Conservation (phyloP, 2,113 vertebrate species). For the Micronisus gabar region DNA sequence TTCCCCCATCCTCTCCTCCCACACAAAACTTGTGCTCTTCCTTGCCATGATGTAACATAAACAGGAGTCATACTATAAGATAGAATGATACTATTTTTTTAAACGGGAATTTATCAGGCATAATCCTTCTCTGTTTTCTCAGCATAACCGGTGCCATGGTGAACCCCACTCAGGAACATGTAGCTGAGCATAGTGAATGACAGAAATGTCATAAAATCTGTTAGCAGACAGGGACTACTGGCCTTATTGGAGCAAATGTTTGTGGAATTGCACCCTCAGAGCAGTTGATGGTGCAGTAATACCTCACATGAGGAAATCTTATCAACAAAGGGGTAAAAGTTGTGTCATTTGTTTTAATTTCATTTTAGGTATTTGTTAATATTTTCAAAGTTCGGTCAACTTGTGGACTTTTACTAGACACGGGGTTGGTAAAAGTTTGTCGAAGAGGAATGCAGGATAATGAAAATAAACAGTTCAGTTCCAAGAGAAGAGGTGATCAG, state of each 20-base stretch:
- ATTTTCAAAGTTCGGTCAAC: not conserved
- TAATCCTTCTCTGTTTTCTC: not conserved
- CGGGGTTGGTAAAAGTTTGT: not conserved
- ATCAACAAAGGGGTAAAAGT: not conserved
- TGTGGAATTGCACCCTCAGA: not conserved
- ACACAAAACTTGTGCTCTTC: not conserved
- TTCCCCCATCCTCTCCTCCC: not conserved
- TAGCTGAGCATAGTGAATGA: not conserved
- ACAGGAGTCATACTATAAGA: not conserved
- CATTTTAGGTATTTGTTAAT: not conserved
- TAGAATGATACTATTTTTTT: not conserved
- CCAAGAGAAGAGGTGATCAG: not conserved
- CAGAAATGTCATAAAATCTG: not conserved
- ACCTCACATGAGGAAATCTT: not conserved
- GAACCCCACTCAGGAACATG: not conserved
- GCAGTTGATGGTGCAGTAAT: rapidly evolving
- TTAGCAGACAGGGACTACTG: not conserved
- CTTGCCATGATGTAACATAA: not conserved
- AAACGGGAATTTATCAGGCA: not conserved
- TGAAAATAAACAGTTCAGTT: not conserved
- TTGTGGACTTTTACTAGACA: not conserved
- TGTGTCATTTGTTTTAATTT: not conserved
- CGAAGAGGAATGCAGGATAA: not conserved
- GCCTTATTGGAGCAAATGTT: not conserved
- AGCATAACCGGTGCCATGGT: not conserved